Percentiles rank a stretch among this genome's conserved stretches.
phyloP scores from a whole-genome alignment of 2,888 invertebrate genomes.

The Harpalus rubripes region DNA sequence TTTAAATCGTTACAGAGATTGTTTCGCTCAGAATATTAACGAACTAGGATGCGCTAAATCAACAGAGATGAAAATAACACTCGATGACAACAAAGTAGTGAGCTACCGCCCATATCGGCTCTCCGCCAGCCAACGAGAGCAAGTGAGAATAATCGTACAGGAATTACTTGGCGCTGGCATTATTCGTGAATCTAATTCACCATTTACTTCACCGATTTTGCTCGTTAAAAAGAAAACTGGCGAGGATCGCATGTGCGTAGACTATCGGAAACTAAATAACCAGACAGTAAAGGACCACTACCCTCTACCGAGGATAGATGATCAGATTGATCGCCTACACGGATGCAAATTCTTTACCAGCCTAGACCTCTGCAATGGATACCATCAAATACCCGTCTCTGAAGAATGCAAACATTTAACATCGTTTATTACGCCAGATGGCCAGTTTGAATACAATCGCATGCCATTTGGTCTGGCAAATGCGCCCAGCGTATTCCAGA shows the following conservation, averaged over 20 bases:
- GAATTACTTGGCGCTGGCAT: no score
- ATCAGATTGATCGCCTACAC: constrained; percentile 70
- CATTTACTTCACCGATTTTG: no score
- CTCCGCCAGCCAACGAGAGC: no score
- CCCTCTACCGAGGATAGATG: constrained; percentile 73
- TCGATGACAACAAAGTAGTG: no score
- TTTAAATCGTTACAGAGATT: neutral
- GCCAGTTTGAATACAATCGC: constrained; percentile 65
- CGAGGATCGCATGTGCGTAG: no score
- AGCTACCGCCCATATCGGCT: no score
- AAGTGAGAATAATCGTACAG: no score
- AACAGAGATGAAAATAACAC: no score
- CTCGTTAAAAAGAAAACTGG: no score
- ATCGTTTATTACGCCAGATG: constrained; percentile 72
- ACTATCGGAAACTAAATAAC: no score
- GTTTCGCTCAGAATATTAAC: neutral
- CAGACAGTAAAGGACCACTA: constrained; percentile 71
- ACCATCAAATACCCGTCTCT: constrained; percentile 72
- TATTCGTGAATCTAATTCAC: no score
- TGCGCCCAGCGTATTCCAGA: constrained; percentile 73
- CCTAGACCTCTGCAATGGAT: constrained; percentile 72
- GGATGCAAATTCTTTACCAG: constrained; percentile 70
- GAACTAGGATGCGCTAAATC: constrained; percentile 70
- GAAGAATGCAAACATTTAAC: constrained; percentile 71
- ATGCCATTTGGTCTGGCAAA: constrained; percentile 71